Percentiles rank a stretch among this genome's conserved stretches.
Evolutionary conservation across 2,888 invertebrate species (phyloP).

Genomic region (Eupsilia transversa): DNA sequence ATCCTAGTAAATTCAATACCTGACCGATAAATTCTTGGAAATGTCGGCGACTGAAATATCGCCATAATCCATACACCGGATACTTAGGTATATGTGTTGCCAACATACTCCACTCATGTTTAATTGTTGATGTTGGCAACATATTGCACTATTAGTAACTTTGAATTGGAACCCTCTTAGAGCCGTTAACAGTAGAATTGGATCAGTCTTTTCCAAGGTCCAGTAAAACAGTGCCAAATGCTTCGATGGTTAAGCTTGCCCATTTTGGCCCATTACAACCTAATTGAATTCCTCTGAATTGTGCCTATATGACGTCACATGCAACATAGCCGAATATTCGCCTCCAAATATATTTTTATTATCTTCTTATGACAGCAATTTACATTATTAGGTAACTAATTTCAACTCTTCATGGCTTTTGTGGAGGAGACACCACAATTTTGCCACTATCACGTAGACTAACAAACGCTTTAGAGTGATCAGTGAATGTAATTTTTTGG

Average conservation of each 20-base stretch:
- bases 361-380: slow-evolving; percentile 9
- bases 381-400: background rate
- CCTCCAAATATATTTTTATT: slow-evolving; percentile 23
- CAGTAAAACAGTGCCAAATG: background rate
- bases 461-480: background rate
- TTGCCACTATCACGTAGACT: background rate
- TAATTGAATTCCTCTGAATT: slow-evolving; percentile 4
- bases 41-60: slow-evolving; percentile 10
- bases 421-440: background rate
- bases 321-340: background rate
- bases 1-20: slow-evolving; percentile 12
- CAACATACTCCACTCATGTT: slow-evolving; percentile 1
- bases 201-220: background rate
- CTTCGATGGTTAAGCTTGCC: background rate
- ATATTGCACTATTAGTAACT: slow-evolving; percentile 1
- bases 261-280: background rate
- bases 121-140: slow-evolving; percentile 23
- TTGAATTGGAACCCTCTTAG: background rate
- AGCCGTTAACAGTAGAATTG: too few species aligned
- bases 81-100: background rate
- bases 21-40: slow-evolving; percentile 15
- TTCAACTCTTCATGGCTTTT: background rate
- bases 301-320: slow-evolving; percentile 3
- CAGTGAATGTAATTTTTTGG: background rate
- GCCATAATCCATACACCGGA: too few species aligned